phyloP scores from a whole-genome alignment of 2,797 vertebrate species.

The Mormyrops attenuatus region DNA sequence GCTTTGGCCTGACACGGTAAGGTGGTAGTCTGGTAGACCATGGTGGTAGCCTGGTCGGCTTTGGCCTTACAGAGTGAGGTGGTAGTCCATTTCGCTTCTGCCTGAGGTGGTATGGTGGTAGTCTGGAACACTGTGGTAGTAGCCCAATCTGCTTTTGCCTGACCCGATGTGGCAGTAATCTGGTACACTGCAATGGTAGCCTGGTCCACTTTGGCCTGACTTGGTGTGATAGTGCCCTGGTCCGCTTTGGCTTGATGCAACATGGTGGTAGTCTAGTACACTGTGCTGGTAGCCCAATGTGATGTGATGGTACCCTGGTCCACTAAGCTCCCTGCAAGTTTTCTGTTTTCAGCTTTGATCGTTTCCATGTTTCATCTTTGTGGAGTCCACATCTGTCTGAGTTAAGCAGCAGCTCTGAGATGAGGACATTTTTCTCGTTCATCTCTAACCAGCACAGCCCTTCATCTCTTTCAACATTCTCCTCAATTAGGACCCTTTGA shows the following conservation, averaged over 20 bases:
- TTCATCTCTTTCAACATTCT: slow-evolving; percentile 20
- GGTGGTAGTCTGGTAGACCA: no score
- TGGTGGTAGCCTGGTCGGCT: no score
- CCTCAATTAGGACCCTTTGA: slow-evolving; percentile 18
- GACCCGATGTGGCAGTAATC: not conserved
- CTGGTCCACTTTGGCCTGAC: not conserved
- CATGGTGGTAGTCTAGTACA: not conserved
- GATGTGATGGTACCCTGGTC: not conserved
- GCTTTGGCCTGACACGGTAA: no score
- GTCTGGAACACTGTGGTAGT: not conserved
- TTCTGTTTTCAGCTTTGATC: slow-evolving; percentile 3
- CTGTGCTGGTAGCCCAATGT: not conserved
- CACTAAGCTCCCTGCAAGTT: not conserved
- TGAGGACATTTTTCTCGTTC: slow-evolving; percentile 28
- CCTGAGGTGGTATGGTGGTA: not conserved
- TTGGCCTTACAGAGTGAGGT: no score
- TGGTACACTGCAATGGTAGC: not conserved
- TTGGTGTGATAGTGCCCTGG: no score
- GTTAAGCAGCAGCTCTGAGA: slow-evolving; percentile 38
- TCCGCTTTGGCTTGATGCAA: not conserved
- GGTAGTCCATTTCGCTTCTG: no score
- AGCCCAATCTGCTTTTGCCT: not conserved
- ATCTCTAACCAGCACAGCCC: slow-evolving; percentile 23
- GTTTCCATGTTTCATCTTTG: not conserved
- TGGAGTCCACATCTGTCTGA: slow-evolving; percentile 32